Conservation (phyloP, 2,113 vertebrate species). For the Axis porcinus region DNA sequence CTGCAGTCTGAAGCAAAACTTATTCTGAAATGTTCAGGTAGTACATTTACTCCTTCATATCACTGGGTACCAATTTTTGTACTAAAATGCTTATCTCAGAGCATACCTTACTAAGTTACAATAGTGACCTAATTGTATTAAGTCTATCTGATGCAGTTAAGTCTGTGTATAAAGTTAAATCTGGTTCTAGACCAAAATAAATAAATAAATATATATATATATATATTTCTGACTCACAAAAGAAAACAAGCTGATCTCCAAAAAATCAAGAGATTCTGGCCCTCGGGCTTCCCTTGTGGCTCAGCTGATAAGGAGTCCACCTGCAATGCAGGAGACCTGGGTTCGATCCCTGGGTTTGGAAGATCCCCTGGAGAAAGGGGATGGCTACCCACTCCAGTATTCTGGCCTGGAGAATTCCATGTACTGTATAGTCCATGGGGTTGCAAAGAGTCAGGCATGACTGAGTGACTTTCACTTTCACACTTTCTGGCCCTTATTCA, state of each 20-base stretch:
- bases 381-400: neutral
- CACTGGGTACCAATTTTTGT: constrained; percentile 42
- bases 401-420: neutral
- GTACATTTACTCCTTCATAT: constrained; percentile 31
- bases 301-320: neutral
- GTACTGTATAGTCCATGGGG: neutral
- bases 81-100: neutral
- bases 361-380: neutral
- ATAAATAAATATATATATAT: neutral
- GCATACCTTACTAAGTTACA: neutral
- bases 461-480: neutral
- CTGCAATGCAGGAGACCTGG: neutral
- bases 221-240: neutral
- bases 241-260: neutral
- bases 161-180: constrained; percentile 14
- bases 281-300: neutral
- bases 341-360: neutral
- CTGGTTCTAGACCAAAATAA: constrained; percentile 5
- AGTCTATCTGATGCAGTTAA: neutral
- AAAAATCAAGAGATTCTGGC: neutral
- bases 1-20: constrained; percentile 4
- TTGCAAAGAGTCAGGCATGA: neutral
- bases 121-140: neutral
- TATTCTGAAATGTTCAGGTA: constrained; percentile 45
- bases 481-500: neutral